Evolutionary conservation across 2,113 vertebrate genomes (phyloP).

Genomic region (Capricornis sumatraensis): DNA sequence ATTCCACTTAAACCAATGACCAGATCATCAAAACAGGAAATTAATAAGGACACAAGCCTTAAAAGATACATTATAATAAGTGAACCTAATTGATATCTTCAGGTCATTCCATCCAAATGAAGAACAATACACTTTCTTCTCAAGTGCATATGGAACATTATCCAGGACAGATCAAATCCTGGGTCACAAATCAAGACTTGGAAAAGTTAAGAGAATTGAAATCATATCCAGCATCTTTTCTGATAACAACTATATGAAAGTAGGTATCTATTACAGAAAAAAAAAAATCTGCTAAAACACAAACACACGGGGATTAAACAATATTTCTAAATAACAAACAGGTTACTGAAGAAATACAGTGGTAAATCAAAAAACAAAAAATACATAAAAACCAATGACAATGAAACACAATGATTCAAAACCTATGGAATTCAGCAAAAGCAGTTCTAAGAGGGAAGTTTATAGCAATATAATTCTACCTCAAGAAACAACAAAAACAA

Average conservation of each 20-base stretch:
- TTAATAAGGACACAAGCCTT: background rate
- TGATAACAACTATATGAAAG: background rate
- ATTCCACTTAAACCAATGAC: background rate
- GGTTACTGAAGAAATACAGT: background rate
- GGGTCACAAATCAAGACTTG: background rate
- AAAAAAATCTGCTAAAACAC: background rate
- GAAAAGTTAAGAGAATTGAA: background rate
- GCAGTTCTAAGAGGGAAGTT: background rate
- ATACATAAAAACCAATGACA: background rate
- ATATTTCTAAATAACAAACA: background rate
- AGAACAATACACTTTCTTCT: background rate
- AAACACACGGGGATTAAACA: background rate
- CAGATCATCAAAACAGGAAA: background rate
- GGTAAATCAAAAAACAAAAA: background rate
- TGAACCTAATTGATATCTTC: background rate
- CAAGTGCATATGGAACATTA: background rate
- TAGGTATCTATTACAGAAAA: background rate
- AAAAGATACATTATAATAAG: background rate
- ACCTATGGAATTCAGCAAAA: background rate
- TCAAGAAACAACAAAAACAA: background rate
- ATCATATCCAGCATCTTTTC: background rate
- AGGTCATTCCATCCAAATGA: background rate
- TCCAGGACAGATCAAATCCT: background rate
- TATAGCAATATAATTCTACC: background rate
- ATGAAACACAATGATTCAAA: background rate